Conservation (phyloP, 2,113 vertebrate genomes). For the Actenoides hombroni region DNA sequence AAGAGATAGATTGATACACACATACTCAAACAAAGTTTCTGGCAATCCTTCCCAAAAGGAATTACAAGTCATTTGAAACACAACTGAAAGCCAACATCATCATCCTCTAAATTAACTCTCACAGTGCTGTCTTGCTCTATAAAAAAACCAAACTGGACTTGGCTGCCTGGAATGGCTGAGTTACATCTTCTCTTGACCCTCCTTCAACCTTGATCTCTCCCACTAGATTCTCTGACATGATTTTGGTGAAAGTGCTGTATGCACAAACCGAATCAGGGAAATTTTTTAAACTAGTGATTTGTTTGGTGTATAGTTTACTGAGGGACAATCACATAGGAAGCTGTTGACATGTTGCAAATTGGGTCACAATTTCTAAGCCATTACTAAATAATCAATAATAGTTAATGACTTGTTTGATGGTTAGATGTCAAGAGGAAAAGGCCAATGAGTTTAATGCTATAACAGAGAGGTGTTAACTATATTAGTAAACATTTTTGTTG, state of each 20-base stretch:
- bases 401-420: conserved; percentile 2
- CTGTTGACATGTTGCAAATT: neutral
- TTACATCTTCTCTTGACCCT: neutral
- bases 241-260: neutral
- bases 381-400: conserved; percentile 24
- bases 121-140: neutral
- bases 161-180: neutral
- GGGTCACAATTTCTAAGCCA: neutral
- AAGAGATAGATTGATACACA: neutral
- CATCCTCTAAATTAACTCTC: neutral
- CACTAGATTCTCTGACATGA: neutral
- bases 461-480: neutral
- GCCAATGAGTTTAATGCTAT: neutral
- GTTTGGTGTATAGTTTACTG: neutral
- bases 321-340: neutral
- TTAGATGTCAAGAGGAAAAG: conserved; percentile 23
- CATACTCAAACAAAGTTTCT: neutral
- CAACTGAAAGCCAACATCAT: neutral
- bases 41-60: neutral
- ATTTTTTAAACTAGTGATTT: neutral
- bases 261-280: neutral
- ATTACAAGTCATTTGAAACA: neutral
- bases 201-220: neutral
- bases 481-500: neutral
- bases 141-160: neutral